These are phyloP conservation scores for Heteractis magnifica DNA, from an alignment of 92 coral and sea anemone species.

Conservation along the genomic window DNA sequence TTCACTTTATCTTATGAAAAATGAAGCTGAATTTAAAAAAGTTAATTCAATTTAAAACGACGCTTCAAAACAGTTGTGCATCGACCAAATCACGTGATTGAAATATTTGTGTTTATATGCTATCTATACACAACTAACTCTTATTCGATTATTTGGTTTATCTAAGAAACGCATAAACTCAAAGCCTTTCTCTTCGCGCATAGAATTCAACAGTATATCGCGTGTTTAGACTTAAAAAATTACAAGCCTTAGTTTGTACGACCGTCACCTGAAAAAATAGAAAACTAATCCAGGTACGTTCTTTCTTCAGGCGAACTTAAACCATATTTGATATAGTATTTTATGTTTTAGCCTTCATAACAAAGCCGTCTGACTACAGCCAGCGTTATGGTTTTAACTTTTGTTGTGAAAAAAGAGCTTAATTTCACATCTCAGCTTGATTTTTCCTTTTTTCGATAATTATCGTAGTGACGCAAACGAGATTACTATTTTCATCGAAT, in stretches of 20 bases:
- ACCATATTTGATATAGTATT: too few species aligned
- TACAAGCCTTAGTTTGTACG: too few species aligned
- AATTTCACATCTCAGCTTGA: background rate
- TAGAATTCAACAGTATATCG: background rate
- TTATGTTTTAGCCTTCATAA: too few species aligned
- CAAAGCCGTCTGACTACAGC: too few species aligned
- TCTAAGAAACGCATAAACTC: background rate
- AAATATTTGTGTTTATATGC: background rate
- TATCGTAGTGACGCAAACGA: background rate
- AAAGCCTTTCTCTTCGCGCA: too few species aligned
- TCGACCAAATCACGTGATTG: background rate
- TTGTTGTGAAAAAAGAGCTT: background rate
- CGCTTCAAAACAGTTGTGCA: background rate
- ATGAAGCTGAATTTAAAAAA: background rate
- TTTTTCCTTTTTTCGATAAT: background rate
- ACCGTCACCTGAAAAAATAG: too few species aligned
- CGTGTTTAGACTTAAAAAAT: too few species aligned
- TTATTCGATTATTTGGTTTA: background rate
- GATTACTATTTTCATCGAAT: background rate
- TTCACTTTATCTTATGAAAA: too few species aligned
- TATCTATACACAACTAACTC: background rate
- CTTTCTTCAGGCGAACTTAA: too few species aligned
- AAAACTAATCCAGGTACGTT: too few species aligned
- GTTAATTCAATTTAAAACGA: background rate
- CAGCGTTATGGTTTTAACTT: too few species aligned